A percentile compares a stretch with the other conserved stretches of the same genome.
Evolutionary conservation across 2,888 invertebrate genomes (phyloP).

Genomic region (Pandemis corylana): DNA sequence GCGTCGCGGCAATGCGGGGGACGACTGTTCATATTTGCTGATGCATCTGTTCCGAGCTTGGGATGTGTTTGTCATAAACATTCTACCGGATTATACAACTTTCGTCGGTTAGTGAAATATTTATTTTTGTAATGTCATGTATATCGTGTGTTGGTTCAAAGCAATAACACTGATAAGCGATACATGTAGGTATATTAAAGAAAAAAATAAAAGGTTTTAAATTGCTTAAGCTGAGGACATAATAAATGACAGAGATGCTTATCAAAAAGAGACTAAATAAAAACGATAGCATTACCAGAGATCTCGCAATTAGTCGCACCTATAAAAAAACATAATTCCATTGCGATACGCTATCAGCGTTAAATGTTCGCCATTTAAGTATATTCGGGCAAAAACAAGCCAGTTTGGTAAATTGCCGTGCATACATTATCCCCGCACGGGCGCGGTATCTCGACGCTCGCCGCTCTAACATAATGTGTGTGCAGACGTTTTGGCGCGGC

Average conservation of each 20-base stretch:
- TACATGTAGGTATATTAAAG: too few relatives aligned
- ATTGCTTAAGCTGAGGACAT: not conserved
- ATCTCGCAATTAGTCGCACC: conserved; percentile 22
- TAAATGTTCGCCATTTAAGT: conserved; percentile 37
- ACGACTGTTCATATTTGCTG: conserved; percentile 14
- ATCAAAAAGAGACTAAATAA: conserved; percentile 16
- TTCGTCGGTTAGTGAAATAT: not conserved
- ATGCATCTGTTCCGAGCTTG: conserved; percentile 17
- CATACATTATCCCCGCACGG: conserved; percentile 40
- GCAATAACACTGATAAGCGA: not conserved
- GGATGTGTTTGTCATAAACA: conserved; percentile 9
- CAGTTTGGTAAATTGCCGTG: conserved; percentile 40
- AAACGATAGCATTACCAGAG: conserved; percentile 6
- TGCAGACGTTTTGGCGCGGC: conserved; percentile 40
- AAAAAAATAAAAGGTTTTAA: not conserved
- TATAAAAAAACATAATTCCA: conserved; percentile 27
- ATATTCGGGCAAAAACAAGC: conserved; percentile 36
- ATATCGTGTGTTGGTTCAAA: not conserved
- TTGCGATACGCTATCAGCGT: conserved; percentile 37
- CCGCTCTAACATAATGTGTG: conserved; percentile 36
- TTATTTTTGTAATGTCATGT: not conserved
- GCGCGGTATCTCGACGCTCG: conserved; percentile 27
- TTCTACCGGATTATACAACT: not conserved
- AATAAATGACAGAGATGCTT: conserved; percentile 2
- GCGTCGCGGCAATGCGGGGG: conserved; percentile 6